These are phyloP conservation scores for Tadarida brasiliensis DNA, from an alignment of 2,797 vertebrate species.

Conservation along the genomic window DNA sequence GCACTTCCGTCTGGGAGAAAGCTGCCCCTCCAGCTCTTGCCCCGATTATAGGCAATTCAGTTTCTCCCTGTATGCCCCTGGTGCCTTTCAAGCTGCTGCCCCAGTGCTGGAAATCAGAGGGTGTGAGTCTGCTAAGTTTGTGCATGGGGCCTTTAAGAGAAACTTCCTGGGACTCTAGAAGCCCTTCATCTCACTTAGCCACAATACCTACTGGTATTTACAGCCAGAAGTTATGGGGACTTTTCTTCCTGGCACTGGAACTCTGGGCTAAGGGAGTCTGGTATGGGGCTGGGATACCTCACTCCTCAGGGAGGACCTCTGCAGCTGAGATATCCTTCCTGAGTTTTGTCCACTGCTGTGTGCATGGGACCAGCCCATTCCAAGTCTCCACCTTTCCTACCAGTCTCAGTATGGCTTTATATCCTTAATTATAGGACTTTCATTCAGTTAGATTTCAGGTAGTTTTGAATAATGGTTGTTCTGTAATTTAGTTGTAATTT, in stretches of 20 bases:
- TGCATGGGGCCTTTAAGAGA: not conserved
- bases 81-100: not conserved
- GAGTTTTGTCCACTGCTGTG: not conserved
- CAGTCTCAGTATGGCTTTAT: not conserved
- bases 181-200: not conserved
- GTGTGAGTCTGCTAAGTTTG: not conserved
- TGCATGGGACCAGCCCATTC: not conserved
- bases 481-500: not conserved
- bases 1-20: not conserved
- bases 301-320: not conserved
- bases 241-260: not conserved
- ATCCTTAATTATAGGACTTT: not conserved
- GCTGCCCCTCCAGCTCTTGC: not conserved
- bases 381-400: not conserved
- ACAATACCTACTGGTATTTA: not conserved
- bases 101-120: not conserved
- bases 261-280: not conserved
- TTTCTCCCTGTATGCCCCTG: not conserved
- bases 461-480: not conserved
- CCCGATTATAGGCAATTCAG: not conserved
- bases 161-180: not conserved
- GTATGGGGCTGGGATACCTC: not conserved
- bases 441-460: not conserved
- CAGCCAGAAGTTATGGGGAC: not conserved
- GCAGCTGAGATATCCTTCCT: not conserved